These are phyloP conservation scores for Chloropsis hardwickii DNA, from an alignment of 2,113 vertebrate genomes.

Conservation along the genomic window DNA sequence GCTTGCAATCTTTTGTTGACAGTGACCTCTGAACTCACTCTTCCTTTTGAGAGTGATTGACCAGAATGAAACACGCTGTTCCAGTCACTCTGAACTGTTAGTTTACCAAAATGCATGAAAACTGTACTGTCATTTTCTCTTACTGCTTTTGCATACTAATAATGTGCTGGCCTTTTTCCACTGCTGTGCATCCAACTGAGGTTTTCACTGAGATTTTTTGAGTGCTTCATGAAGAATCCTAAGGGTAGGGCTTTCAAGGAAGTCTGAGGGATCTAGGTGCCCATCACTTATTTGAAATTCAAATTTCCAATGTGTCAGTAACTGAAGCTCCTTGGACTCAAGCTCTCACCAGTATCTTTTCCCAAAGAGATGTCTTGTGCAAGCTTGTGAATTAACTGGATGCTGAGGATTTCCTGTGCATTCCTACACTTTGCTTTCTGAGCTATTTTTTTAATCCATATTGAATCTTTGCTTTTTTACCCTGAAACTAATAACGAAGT, in stretches of 20 bases:
- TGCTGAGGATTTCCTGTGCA: background rate
- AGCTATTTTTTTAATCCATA: background rate
- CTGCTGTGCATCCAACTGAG: background rate
- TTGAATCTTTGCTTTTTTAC: background rate
- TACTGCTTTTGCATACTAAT: background rate
- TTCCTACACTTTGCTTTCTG: background rate
- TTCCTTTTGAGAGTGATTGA: background rate
- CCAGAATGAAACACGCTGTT: background rate
- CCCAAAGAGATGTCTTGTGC: background rate
- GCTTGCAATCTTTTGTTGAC: background rate
- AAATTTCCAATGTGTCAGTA: background rate
- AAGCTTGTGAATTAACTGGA: background rate
- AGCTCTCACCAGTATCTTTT: background rate
- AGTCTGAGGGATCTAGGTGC: background rate
- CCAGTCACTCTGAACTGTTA: background rate
- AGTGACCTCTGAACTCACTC: background rate
- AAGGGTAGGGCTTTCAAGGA: background rate
- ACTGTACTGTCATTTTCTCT: background rate
- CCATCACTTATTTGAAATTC: background rate
- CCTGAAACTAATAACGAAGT: background rate
- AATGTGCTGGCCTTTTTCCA: background rate
- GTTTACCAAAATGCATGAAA: background rate
- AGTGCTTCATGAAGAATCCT: background rate
- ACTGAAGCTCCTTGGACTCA: background rate
- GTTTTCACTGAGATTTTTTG: background rate